Evolutionary conservation across 2,888 invertebrate genomes (phyloP), one percentile per base, ranked within the genome.

Genomic region (Invenusta paracnida): DNA sequence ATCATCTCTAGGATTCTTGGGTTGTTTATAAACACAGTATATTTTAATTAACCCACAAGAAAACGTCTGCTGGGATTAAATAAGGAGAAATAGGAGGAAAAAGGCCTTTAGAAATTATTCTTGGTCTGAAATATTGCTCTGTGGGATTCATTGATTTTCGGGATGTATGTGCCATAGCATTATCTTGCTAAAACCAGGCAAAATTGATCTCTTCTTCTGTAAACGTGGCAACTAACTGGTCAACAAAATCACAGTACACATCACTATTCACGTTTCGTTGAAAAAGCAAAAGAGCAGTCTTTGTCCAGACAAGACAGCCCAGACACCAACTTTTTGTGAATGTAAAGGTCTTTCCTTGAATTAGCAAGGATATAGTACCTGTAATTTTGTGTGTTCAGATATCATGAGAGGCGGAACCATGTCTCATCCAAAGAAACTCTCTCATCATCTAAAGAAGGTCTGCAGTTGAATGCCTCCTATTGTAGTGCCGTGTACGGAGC

Each of bases 221-320:
- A 48, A 48, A 48, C 5, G 48, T 48, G 5, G 48, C 48, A 11
- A 17, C 48, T 5, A 48, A 48, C 48, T 48, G n/a, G n/a, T n/a
- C n/a, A n/a, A n/a, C n/a, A n/a, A n/a, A n/a, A n/a, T n/a, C n/a
- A n/a, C n/a, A n/a, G n/a, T n/a, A n/a, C n/a, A 73, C 73, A 2
- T 73, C 73, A 73, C 73, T 73, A n/a, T 73, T 5, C 5, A 5
- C 2, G 25, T 73, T 5, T 23, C 2, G 73, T 73, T 73, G 23
- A 73, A 73, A 23, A 73, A 73, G 25, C 73, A 73, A 73, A 73
- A 73, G 73, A 73, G 23, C 73, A 73, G 17, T 73, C 25, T n/a
- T 73, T 73, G 73, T 73, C 23, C 73, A 73, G 73, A 73, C 25
- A 73, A 13, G 2, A 23, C 73, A 13, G 73, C 73, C 73, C 73